A percentile compares a stretch with the other conserved stretches of the same genome.
phyloP scores from a whole-genome alignment of 2,113 vertebrate genomes.

The Xyrauchen texanus region DNA sequence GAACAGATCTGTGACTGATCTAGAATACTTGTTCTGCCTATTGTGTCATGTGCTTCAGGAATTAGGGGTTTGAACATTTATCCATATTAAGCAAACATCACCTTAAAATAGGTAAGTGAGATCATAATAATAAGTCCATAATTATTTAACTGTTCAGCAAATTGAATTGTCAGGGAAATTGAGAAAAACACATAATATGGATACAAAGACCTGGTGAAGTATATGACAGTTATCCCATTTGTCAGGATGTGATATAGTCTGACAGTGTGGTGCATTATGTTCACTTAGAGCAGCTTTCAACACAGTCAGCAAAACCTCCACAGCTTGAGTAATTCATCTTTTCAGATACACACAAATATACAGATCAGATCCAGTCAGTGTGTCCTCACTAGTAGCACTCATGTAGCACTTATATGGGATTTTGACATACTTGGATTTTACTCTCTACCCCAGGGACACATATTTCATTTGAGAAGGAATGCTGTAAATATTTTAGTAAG shows the following conservation, averaged over 20 bases:
- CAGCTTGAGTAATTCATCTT: constrained; percentile 42
- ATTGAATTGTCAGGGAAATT: neutral
- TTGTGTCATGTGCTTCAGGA: neutral
- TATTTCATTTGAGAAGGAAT: constrained; percentile 1
- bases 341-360: constrained; percentile 25
- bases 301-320: constrained; percentile 36
- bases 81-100: neutral
- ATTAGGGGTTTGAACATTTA: neutral
- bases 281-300: constrained; percentile 29
- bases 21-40: too few relatives aligned
- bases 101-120: neutral
- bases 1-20: too few relatives aligned
- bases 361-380: constrained; percentile 25
- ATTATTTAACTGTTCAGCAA: neutral
- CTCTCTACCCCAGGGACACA: constrained; percentile 22
- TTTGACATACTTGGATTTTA: constrained; percentile 53
- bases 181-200: neutral
- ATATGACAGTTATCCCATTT: constrained; percentile 8
- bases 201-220: neutral
- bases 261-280: constrained; percentile 43
- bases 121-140: neutral
- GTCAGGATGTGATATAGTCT: constrained; percentile 40
- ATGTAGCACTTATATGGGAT: constrained; percentile 35
- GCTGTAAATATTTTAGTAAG: constrained; percentile 3
- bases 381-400: neutral